Conservation (phyloP, 2,888 invertebrate species). For the Stegana nigrithorax region DNA sequence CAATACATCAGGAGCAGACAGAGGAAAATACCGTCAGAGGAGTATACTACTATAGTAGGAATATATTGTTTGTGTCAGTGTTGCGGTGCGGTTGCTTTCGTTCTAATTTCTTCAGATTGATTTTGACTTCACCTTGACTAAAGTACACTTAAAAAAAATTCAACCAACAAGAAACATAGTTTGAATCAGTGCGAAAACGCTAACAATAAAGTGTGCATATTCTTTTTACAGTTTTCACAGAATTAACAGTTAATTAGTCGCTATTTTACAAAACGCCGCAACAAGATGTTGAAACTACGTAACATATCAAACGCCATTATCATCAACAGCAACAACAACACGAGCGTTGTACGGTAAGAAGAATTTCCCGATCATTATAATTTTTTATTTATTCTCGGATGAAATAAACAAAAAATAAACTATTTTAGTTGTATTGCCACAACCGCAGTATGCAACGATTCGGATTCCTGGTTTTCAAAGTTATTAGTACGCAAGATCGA, state of each 20-base stretch:
- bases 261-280: slow-evolving; percentile 33
- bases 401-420: not conserved
- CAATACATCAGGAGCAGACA: too few relatives aligned
- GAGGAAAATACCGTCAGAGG: too few relatives aligned
- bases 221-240: slow-evolving; percentile 16
- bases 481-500: slow-evolving; percentile 90
- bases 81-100: too few relatives aligned
- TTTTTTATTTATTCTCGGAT: not conserved
- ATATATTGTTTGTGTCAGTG: too few relatives aligned
- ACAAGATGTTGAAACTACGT: slow-evolving; percentile 52
- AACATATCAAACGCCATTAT: slow-evolving; percentile 39
- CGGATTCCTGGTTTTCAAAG: slow-evolving; percentile 89
- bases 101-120: too few relatives aligned
- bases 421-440: slow-evolving; percentile 52
- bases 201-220: too few relatives aligned
- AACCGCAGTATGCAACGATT: slow-evolving; percentile 44
- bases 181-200: too few relatives aligned
- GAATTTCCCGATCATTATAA: not conserved
- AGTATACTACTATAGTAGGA: too few relatives aligned
- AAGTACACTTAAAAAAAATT: too few relatives aligned
- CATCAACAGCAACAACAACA: slow-evolving; percentile 22
- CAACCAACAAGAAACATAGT: too few relatives aligned
- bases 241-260: slow-evolving; percentile 38
- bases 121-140: too few relatives aligned
- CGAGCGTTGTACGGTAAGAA: slow-evolving; percentile 41